Conservation (phyloP, 2,888 invertebrate genomes). For the Notocelia uddmanniana region DNA sequence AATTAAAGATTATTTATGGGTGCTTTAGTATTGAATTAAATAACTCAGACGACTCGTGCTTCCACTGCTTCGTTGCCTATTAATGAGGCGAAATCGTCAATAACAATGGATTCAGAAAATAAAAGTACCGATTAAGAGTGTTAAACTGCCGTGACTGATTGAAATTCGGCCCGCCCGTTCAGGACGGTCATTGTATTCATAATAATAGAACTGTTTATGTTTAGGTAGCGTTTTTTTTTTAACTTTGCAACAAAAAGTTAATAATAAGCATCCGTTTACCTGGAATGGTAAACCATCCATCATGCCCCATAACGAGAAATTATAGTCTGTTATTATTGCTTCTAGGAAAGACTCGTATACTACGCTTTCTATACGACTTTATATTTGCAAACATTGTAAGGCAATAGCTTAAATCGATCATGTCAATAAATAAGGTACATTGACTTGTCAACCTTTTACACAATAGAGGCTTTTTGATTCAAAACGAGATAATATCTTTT, state of each 20-base stretch:
- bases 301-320: constrained; percentile 79
- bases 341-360: constrained; percentile 66
- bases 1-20: constrained; percentile 72
- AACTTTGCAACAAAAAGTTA: constrained; percentile 56
- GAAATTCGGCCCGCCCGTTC: constrained; percentile 77
- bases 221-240: constrained; percentile 73
- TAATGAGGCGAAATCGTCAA: constrained; percentile 81
- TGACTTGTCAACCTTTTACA: constrained; percentile 57
- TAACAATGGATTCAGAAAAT: constrained; percentile 71
- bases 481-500: constrained; percentile 45
- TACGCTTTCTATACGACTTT: constrained; percentile 68
- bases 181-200: constrained; percentile 71
- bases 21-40: constrained; percentile 65
- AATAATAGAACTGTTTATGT: constrained; percentile 82
- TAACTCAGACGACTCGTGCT: constrained; percentile 65
- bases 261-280: constrained; percentile 75
- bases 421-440: constrained; percentile 57
- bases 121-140: constrained; percentile 82
- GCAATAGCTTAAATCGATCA: constrained; percentile 48
- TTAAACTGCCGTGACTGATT: constrained; percentile 83
- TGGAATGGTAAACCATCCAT: constrained; percentile 75
- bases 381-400: constrained; percentile 77
- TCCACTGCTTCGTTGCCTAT: constrained; percentile 77
- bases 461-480: constrained; percentile 44
- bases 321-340: constrained; percentile 71